Percentiles rank a stretch among this genome's conserved stretches.
phyloP scores from a whole-genome alignment of 2,888 invertebrate species.

The Gymnoscelis rufifasciata region DNA sequence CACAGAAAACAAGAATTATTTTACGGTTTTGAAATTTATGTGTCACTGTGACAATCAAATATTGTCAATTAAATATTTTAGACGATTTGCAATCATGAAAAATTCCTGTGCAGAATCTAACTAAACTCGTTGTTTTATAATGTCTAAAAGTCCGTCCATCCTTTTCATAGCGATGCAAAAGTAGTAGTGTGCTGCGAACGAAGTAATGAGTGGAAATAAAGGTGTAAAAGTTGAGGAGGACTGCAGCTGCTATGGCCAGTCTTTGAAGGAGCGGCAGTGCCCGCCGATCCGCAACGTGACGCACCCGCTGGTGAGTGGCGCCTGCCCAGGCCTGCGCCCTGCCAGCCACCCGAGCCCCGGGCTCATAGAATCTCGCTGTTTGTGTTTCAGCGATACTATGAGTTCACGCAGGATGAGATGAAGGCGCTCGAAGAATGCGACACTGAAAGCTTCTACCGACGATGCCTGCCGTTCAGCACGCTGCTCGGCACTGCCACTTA shows the following conservation, averaged over 20 bases:
- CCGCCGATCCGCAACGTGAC: constrained; percentile 54
- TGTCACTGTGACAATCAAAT: not conserved
- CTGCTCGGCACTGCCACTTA: constrained; percentile 81
- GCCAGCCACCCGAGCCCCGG: not conserved
- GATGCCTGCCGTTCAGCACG: constrained; percentile 84
- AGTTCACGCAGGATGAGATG: constrained; percentile 85
- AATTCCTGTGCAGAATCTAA: not conserved
- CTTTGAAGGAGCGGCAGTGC: constrained; percentile 37
- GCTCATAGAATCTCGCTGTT: not conserved
- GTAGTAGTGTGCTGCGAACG: constrained; percentile 26
- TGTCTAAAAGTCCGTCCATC: constrained; percentile 25
- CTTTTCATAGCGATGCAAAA: constrained; percentile 35
- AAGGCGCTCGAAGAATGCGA: constrained; percentile 87
- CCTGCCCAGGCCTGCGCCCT: not conserved
- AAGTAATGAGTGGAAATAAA: constrained; percentile 51
- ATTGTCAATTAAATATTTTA: not conserved
- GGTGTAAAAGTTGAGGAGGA: constrained; percentile 34
- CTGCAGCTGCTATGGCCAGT: constrained; percentile 42
- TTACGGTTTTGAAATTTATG: too few species aligned
- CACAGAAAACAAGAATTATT: too few species aligned
- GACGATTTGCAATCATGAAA: not conserved
- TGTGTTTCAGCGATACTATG: constrained; percentile 70
- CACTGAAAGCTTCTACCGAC: constrained; percentile 86
- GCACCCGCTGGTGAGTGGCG: constrained; percentile 57
- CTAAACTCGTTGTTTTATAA: not conserved